phyloP scores from a whole-genome alignment of 2,113 vertebrate species.

The Alectura lathami region DNA sequence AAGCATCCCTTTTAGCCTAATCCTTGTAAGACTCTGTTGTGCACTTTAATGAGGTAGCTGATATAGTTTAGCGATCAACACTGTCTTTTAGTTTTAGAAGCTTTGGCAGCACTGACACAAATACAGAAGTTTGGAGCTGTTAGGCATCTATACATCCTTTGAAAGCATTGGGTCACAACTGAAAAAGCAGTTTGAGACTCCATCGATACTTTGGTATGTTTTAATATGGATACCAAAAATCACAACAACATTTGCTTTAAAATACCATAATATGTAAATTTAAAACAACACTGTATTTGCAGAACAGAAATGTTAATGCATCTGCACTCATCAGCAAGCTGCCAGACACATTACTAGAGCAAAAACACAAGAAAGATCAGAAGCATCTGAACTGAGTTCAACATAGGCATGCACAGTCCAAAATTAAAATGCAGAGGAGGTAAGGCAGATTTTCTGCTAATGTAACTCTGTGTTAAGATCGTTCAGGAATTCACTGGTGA shows the following conservation, averaged over 20 bases:
- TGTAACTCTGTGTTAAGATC: not conserved
- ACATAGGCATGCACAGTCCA: not conserved
- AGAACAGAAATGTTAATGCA: not conserved
- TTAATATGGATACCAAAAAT: not conserved
- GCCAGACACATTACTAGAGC: not conserved
- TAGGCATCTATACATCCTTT: not conserved
- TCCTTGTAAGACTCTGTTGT: not conserved
- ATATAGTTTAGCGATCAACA: not conserved
- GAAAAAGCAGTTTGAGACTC: not conserved
- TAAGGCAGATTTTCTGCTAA: not conserved
- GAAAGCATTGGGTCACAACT: not conserved
- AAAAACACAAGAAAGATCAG: not conserved
- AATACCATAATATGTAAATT: rapidly evolving
- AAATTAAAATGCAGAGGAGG: constrained; percentile 9
- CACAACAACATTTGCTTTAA: not conserved
- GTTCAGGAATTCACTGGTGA: not conserved
- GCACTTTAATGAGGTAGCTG: not conserved
- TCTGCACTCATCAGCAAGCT: not conserved
- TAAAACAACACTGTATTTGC: not conserved
- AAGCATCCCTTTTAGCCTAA: not conserved
- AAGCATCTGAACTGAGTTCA: not conserved
- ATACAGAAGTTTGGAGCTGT: not conserved
- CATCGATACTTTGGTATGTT: not conserved
- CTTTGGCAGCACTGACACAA: not conserved
- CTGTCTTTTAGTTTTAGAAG: not conserved